A percentile compares a stretch with the other conserved stretches of the same genome.
These are phyloP conservation scores for Cyclina sinensis DNA, from an alignment of 1,140 invertebrate species.

Conservation along the genomic window DNA sequence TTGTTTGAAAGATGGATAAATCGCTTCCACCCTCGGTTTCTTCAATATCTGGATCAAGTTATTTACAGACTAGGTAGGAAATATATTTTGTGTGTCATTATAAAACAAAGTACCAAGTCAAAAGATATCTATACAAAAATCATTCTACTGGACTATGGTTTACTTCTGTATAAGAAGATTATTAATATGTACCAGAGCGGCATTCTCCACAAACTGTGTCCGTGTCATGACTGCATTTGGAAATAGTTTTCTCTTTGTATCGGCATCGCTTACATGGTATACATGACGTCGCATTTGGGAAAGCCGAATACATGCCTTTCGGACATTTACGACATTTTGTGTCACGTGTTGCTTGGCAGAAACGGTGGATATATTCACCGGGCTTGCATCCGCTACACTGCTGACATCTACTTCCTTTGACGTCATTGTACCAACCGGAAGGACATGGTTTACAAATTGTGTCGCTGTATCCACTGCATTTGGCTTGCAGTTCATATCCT, in stretches of 20 bases:
- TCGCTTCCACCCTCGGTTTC: too few relatives aligned
- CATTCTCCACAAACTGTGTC: constrained; percentile 25
- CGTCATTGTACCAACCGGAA: constrained; percentile 15
- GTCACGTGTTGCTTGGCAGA: background rate
- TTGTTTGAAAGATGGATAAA: too few relatives aligned
- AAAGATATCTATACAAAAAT: too few relatives aligned
- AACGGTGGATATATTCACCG: background rate
- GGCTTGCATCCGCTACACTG: background rate
- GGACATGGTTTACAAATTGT: constrained; percentile 13
- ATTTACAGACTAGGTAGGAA: too few relatives aligned
- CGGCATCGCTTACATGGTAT: background rate
- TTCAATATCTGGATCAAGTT: too few relatives aligned
- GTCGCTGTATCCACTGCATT: background rate
- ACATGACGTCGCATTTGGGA: background rate
- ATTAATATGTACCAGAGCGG: background rate
- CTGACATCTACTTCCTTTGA: background rate
- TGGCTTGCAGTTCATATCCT: background rate
- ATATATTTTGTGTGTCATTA: too few relatives aligned
- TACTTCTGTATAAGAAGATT: too few relatives aligned
- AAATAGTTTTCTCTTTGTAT: background rate
- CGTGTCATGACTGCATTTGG: background rate
- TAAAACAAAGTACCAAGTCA: too few relatives aligned
- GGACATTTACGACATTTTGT: constrained; percentile 21
- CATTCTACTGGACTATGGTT: too few relatives aligned
- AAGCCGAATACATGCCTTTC: background rate